These are phyloP conservation scores for Marcusenius ussheri DNA, from an alignment of 2,113 vertebrate species.

Conservation along the genomic window DNA sequence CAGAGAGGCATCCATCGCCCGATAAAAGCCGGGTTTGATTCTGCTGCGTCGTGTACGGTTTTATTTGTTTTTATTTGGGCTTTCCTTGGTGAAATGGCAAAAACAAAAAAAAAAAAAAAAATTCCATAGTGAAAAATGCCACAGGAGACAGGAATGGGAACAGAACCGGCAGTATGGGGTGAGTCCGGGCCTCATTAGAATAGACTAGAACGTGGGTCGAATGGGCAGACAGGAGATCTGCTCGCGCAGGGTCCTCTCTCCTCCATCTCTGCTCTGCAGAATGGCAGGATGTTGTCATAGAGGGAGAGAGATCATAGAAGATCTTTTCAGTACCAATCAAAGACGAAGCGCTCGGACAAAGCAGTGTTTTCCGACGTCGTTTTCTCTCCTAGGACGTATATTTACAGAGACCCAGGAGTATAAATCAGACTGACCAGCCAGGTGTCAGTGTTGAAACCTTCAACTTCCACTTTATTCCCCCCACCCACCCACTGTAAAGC, in stretches of 20 bases:
- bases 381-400: not conserved
- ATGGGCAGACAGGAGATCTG: not conserved
- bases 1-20: not conserved
- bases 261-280: not conserved
- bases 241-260: not conserved
- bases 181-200: not conserved
- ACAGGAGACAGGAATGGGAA: not conserved
- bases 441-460: not conserved
- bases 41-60: not conserved
- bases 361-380: not conserved
- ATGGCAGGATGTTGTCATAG: not conserved
- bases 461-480: not conserved
- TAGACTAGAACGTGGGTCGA: not conserved
- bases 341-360: not conserved
- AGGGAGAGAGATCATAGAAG: not conserved
- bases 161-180: not conserved
- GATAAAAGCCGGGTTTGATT: not conserved
- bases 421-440: not conserved
- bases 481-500: not conserved
- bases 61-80: not conserved
- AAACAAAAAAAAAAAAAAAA: not conserved
- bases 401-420: not conserved
- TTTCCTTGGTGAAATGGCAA: not conserved
- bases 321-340: not conserved
- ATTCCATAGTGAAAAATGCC: not conserved